phyloP scores from a whole-genome alignment of 2,888 invertebrate species.

The Syrista parreyssii region DNA sequence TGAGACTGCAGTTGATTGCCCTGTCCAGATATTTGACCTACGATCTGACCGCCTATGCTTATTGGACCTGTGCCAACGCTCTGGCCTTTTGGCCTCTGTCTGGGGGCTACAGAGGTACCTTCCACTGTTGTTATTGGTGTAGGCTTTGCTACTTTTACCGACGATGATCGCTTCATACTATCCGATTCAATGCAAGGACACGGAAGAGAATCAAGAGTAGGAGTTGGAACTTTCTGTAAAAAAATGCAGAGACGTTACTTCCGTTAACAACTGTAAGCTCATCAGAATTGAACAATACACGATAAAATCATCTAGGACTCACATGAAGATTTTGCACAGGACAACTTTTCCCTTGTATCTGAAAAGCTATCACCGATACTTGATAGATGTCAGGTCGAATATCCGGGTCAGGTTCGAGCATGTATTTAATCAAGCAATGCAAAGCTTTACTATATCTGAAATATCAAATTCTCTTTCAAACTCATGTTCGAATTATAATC shows the following conservation, averaged over 20 bases:
- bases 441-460: constrained; percentile 58
- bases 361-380: constrained; percentile 80
- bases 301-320: constrained; percentile 52
- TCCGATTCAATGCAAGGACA: constrained; percentile 79
- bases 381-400: constrained; percentile 89
- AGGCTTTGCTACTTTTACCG: constrained; percentile 65
- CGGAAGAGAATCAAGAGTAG: constrained; percentile 74
- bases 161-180: constrained; percentile 70
- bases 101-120: constrained; percentile 84
- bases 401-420: constrained; percentile 86
- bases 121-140: constrained; percentile 69
- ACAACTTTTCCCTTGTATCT: constrained; percentile 77
- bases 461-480: constrained; percentile 59
- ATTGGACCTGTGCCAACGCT: constrained; percentile 59
- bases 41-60: constrained; percentile 60
- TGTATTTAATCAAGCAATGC: constrained; percentile 70
- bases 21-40: constrained; percentile 63
- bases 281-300: neutral
- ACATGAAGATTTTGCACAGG: constrained; percentile 86
- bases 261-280: neutral
- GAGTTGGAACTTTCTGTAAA: constrained; percentile 74
- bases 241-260: neutral
- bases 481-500: neutral
- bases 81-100: constrained; percentile 82
- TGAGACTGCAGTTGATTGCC: constrained; percentile 50